Evolutionary conservation across 2,888 invertebrate genomes (phyloP).

Genomic region (Timema podura): DNA sequence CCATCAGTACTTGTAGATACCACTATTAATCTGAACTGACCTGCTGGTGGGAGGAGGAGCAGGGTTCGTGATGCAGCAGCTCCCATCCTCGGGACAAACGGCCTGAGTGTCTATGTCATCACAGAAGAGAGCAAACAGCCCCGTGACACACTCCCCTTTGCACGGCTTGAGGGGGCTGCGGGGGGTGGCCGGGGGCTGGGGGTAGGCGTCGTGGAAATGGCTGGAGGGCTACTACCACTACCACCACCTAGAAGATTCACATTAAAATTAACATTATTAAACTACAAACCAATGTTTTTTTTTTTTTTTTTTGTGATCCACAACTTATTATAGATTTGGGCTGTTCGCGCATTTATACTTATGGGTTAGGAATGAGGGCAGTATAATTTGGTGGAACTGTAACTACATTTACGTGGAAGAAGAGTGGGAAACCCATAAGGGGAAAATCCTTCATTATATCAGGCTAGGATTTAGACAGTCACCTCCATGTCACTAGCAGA

Average conservation of each 20-base stretch:
- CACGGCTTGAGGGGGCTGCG: slow-evolving; percentile 56
- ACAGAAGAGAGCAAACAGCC: slow-evolving; percentile 78
- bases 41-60: slow-evolving; percentile 24
- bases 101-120: slow-evolving; percentile 79
- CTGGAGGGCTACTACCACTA: slow-evolving; percentile 31
- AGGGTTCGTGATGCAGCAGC: slow-evolving; percentile 70
- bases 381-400: no score
- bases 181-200: slow-evolving; percentile 31
- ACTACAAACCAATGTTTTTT: no score
- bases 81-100: slow-evolving; percentile 67
- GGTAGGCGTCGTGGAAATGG: slow-evolving; percentile 36
- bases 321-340: no score
- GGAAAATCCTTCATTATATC: no score
- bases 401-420: no score
- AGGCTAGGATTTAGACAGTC: no score
- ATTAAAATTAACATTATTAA: no score
- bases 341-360: no score
- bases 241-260: neutral
- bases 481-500: no score
- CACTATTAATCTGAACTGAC: slow-evolving; percentile 7
- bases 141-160: slow-evolving; percentile 78
- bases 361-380: no score
- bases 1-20: neutral
- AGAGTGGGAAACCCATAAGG: no score
- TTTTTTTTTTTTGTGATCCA: no score